phyloP scores from a whole-genome alignment of 2,888 invertebrate genomes.

The Plebejus anna region DNA sequence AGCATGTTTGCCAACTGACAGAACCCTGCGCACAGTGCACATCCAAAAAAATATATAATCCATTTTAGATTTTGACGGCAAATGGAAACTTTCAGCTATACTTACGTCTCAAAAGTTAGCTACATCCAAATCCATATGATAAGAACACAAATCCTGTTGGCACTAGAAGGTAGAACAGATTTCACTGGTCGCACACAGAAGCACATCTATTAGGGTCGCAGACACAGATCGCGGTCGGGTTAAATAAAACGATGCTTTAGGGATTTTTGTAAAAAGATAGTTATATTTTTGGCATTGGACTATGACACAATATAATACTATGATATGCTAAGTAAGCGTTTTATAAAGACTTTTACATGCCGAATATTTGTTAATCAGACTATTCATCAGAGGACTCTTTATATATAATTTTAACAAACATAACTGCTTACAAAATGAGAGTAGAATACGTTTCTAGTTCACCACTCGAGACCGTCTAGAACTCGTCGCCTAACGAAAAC shows the following conservation, averaged over 20 bases:
- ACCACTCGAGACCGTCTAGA: constrained; percentile 66
- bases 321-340: constrained; percentile 81
- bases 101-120: constrained; percentile 33
- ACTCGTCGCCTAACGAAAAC: constrained; percentile 72
- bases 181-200: constrained; percentile 34
- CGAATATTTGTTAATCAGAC: constrained; percentile 80
- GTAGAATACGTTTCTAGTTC: constrained; percentile 65
- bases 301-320: constrained; percentile 81
- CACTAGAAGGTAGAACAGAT: constrained; percentile 26
- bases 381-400: constrained; percentile 79
- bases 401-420: constrained; percentile 78
- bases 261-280: constrained; percentile 80
- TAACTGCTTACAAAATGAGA: constrained; percentile 77
- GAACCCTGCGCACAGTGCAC: not conserved
- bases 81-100: constrained; percentile 33
- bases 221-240: constrained; percentile 46
- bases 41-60: not conserved
- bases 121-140: constrained; percentile 33
- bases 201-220: constrained; percentile 32
- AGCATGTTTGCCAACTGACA: not conserved
- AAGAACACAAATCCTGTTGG: constrained; percentile 28
- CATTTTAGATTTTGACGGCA: not conserved
- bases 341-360: constrained; percentile 80
- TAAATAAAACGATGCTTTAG: constrained; percentile 74
- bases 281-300: constrained; percentile 81